These are phyloP conservation scores for Mustelus asterias DNA, from an alignment of 2,113 vertebrate genomes.

Conservation along the genomic window DNA sequence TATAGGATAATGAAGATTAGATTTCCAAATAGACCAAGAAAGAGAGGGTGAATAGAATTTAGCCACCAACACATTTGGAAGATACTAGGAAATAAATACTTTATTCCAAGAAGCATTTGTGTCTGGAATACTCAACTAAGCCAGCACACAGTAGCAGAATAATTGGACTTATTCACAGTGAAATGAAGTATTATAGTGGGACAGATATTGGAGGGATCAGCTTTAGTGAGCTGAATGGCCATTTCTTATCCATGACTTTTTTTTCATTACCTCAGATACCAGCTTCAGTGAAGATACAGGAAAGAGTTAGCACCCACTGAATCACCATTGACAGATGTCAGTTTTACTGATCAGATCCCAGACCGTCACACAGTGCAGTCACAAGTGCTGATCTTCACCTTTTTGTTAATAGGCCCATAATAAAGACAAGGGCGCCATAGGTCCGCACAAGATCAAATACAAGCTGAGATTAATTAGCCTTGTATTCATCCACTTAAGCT, in stretches of 20 bases:
- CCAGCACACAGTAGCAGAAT: background rate
- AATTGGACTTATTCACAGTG: background rate
- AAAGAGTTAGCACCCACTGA: no score
- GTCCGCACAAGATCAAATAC: background rate
- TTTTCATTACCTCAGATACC: background rate
- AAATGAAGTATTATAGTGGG: background rate
- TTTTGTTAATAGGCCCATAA: background rate
- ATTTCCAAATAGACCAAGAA: background rate
- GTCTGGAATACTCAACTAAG: background rate
- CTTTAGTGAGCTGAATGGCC: background rate
- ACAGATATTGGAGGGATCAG: background rate
- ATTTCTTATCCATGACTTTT: background rate
- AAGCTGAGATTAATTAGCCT: background rate
- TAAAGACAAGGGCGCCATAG: background rate
- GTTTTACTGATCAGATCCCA: background rate
- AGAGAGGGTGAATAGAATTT: background rate
- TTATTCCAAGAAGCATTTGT: background rate
- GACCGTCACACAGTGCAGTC: background rate
- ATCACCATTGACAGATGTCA: background rate
- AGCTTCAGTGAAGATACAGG: background rate
- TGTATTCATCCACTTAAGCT: background rate
- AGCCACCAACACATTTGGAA: background rate
- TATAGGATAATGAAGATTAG: background rate
- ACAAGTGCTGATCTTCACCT: background rate
- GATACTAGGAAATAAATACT: background rate